Percentiles rank a stretch among this genome's conserved stretches.
Evolutionary conservation across 2,113 vertebrate genomes (phyloP).

Genomic region (Narcine bancroftii): DNA sequence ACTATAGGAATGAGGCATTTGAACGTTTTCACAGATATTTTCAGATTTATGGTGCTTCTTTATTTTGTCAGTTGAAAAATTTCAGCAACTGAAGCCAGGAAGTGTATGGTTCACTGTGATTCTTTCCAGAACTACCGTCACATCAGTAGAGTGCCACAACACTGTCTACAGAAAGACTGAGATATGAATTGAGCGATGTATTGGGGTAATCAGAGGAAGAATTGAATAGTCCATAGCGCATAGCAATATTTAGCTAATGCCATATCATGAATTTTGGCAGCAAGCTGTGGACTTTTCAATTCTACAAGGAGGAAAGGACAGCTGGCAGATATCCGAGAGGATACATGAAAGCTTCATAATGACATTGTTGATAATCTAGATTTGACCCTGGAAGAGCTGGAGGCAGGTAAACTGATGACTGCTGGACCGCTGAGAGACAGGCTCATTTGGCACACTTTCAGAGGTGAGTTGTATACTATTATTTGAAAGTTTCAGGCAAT

Average conservation of each 20-base stretch:
- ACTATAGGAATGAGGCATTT: neutral
- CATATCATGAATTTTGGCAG: neutral
- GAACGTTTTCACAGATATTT: neutral
- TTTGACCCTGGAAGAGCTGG: neutral
- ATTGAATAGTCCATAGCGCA: neutral
- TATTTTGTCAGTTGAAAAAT: neutral
- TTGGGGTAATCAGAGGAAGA: neutral
- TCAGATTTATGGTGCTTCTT: neutral
- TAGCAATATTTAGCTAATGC: neutral
- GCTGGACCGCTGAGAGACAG: neutral
- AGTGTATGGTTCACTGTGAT: neutral
- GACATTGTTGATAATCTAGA: slow-evolving; percentile 3
- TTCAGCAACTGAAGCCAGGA: neutral
- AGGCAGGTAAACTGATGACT: slow-evolving; percentile 14
- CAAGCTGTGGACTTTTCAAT: neutral
- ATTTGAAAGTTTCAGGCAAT: slow-evolving; percentile 17
- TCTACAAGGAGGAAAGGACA: neutral
- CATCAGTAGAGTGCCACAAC: neutral
- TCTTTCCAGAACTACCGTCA: neutral
- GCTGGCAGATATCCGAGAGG: neutral
- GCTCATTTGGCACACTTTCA: neutral
- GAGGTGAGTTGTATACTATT: neutral
- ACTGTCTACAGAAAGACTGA: neutral
- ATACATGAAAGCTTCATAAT: neutral
- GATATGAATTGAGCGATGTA: neutral